These are phyloP conservation scores for Bradynema listronoti DNA, from an alignment of 1,140 invertebrate species.

Conservation along the genomic window DNA sequence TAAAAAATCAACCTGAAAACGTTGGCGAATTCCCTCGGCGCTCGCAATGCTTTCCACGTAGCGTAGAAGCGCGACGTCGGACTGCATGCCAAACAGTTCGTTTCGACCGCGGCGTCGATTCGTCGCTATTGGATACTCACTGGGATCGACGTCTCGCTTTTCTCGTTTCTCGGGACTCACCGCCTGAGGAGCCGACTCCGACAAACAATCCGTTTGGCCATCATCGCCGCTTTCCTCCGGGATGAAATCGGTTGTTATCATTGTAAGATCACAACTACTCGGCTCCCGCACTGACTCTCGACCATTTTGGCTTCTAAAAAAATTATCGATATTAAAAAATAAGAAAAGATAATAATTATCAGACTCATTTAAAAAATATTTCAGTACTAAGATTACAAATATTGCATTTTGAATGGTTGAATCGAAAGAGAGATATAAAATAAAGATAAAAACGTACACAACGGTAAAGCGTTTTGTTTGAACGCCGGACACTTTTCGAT, in stretches of 20 bases:
- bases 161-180: conserved; percentile 18
- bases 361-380: too few relatives aligned
- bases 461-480: conserved; percentile 54
- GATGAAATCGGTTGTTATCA: not conserved
- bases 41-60: conserved; percentile 49
- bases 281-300: conserved; percentile 36
- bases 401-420: too few relatives aligned
- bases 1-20: conserved; percentile 19
- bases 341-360: too few relatives aligned
- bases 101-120: conserved; percentile 19
- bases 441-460: too few relatives aligned
- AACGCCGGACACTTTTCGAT: conserved; percentile 28
- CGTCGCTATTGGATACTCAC: not conserved
- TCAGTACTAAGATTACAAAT: too few relatives aligned
- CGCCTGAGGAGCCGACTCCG: not conserved
- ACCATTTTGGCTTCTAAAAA: conserved; percentile 37
- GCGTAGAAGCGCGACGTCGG: conserved; percentile 52
- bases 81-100: conserved; percentile 46
- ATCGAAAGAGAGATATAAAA: too few relatives aligned
- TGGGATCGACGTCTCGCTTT: not conserved
- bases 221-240: not conserved
- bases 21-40: conserved; percentile 48
- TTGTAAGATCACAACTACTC: conserved; percentile 2
- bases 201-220: conserved; percentile 7
- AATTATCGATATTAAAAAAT: conserved; percentile 28